Conservation (phyloP, 2,888 invertebrate genomes). For the Megamerina dolium region DNA sequence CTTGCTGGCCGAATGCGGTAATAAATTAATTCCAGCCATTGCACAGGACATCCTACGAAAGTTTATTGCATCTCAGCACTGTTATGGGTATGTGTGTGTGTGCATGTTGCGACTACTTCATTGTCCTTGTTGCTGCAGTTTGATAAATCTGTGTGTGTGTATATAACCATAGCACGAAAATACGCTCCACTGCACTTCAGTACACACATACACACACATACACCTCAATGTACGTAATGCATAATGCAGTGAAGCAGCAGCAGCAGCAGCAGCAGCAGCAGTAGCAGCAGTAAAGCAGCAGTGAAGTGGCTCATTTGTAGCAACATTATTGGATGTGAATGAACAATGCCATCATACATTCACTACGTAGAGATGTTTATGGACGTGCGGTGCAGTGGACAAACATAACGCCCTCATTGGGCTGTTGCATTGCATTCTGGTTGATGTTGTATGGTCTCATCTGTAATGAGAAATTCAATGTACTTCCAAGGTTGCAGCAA, state of each 20-base stretch:
- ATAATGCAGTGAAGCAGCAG: too few relatives aligned
- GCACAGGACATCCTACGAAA: constrained; percentile 23
- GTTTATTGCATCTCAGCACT: constrained; percentile 17
- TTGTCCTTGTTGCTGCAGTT: constrained; percentile 2
- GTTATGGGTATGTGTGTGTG: too few relatives aligned
- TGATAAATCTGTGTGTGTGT: constrained; percentile 2
- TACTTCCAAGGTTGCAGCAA: constrained; percentile 14
- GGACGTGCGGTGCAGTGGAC: neutral
- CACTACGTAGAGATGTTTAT: too few relatives aligned
- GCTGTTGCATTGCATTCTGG: neutral
- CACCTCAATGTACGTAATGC: neutral
- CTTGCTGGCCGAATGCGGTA: too few relatives aligned
- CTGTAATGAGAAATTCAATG: neutral
- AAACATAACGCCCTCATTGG: neutral
- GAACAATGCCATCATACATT: too few relatives aligned
- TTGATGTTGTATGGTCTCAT: neutral
- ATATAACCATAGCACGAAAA: constrained; percentile 6
- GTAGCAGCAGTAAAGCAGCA: too few relatives aligned
- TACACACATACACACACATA: constrained; percentile 11
- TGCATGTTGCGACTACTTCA: neutral
- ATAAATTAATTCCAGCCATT: constrained; percentile 26
- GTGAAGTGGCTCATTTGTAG: too few relatives aligned
- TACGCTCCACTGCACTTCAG: constrained; percentile 3
- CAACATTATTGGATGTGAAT: too few relatives aligned
- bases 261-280: too few relatives aligned